Evolutionary conservation across 2,888 invertebrate genomes (phyloP), one percentile per base, ranked within the genome.

Genomic region (Digitonthophagus gazella): DNA sequence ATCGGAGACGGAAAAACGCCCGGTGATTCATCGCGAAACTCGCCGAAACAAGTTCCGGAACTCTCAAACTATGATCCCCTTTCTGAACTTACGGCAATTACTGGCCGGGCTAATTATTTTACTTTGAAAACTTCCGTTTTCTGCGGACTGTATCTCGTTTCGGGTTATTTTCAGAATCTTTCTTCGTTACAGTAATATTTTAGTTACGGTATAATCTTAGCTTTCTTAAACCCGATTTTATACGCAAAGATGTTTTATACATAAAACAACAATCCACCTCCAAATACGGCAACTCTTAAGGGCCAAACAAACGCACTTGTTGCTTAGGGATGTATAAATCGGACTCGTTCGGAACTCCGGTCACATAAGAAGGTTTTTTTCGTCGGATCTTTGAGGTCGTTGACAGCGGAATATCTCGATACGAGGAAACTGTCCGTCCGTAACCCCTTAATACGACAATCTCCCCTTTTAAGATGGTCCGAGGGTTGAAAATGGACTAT

Each of bases 271-370:
- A 61, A 18, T 61, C 20, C 61, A 3, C 11, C n/a, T n/a, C 61
- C 61, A 20, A 61, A 61, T 61, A 18, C 18, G 61, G 61, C 8
- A 19, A 61, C n/a, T n/a, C 61, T 61, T 61, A 61, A 61, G 20
- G 61, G 20, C 18, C 61, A 19, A 61, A 61, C 61, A 61, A 61
- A 61, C 19, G 18, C 61, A 61, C 61, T 61, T 61, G 61, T 61
- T 61, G 61, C 61, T 61, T 57, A 57, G n/a, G n/a, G n/a, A n/a
- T n/a, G n/a, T n/a, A n/a, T n/a, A n/a, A n/a, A n/a, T n/a, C n/a
- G n/a, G n/a, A n/a, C n/a, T n/a, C n/a, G n/a, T n/a, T 44, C 28
- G 6, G 11, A 44, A 44, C 8, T 44, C 28, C 28, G 28, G 11
- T 44, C 28, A 44, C 28, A 44, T 44, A 44, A 44, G 28, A 44